phyloP scores from a whole-genome alignment of 2,888 invertebrate species.

The Silvanus unidentatus region DNA sequence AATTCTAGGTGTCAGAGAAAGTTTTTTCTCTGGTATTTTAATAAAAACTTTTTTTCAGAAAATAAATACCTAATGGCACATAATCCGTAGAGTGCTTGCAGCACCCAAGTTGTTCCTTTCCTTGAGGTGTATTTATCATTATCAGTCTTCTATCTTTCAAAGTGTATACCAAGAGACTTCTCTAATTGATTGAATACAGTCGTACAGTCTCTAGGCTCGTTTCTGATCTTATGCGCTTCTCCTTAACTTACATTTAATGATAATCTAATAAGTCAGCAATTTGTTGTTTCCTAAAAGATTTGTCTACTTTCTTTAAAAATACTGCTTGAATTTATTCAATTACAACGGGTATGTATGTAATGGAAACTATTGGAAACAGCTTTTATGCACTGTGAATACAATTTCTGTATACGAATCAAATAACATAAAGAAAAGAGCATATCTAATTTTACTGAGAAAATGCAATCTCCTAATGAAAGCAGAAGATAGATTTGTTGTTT shows the following conservation, averaged over 20 bases:
- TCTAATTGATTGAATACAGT: constrained; percentile 9
- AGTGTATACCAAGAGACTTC: constrained; percentile 16
- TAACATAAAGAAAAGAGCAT: too few relatives aligned
- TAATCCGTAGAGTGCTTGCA: constrained; percentile 5
- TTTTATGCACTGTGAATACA: too few relatives aligned
- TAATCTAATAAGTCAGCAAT: constrained; percentile 9
- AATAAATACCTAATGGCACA: constrained; percentile 4
- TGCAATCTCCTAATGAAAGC: too few relatives aligned
- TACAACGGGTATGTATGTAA: too few relatives aligned
- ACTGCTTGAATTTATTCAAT: too few relatives aligned
- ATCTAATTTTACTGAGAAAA: too few relatives aligned
- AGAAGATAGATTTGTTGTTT: too few relatives aligned
- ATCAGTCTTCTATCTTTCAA: constrained; percentile 26
- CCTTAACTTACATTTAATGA: constrained; percentile 17
- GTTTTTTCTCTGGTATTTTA: background rate
- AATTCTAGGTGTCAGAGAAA: too few relatives aligned
- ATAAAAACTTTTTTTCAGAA: constrained; percentile 1
- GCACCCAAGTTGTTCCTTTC: constrained; percentile 9
- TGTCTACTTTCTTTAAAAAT: background rate
- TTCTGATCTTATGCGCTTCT: constrained; percentile 15
- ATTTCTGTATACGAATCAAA: too few relatives aligned
- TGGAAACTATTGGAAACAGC: too few relatives aligned
- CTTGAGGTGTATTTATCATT: constrained; percentile 25
- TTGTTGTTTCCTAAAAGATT: background rate
- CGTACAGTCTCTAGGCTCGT: constrained; percentile 11